Evolutionary conservation across 2,113 vertebrate species (phyloP).

Genomic region (Saguinus imperator): DNA sequence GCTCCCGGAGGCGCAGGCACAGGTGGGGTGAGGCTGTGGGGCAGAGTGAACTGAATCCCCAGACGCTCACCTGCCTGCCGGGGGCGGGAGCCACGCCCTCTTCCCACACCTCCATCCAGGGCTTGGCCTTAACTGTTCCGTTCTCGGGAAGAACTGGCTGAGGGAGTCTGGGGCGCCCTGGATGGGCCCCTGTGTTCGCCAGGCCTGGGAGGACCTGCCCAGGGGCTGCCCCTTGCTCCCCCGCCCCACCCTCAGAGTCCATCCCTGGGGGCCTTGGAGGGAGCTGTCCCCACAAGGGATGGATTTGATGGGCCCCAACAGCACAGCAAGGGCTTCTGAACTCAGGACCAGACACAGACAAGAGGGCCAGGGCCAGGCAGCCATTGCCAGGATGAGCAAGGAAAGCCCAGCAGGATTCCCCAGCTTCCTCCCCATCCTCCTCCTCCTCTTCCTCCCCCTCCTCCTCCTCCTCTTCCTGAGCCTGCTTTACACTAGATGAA

Average conservation of each 20-base stretch:
- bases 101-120: background rate
- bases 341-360: fast-evolving
- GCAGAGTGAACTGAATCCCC: background rate
- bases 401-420: too few species aligned
- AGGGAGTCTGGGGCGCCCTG: too few species aligned
- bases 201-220: background rate
- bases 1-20: background rate
- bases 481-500: background rate
- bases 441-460: background rate
- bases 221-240: too few species aligned
- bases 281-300: background rate
- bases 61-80: background rate
- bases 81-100: background rate
- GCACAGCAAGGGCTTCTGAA: background rate
- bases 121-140: background rate
- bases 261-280: background rate
- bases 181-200: background rate
- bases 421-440: background rate
- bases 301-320: too few species aligned
- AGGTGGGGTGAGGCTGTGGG: fast-evolving
- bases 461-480: background rate
- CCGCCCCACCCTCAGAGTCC: background rate
- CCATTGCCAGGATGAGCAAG: background rate
- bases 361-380: background rate
- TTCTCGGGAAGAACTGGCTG: background rate